Conservation (phyloP, 2,113 vertebrate species). For the Heloderma charlesbogerti region DNA sequence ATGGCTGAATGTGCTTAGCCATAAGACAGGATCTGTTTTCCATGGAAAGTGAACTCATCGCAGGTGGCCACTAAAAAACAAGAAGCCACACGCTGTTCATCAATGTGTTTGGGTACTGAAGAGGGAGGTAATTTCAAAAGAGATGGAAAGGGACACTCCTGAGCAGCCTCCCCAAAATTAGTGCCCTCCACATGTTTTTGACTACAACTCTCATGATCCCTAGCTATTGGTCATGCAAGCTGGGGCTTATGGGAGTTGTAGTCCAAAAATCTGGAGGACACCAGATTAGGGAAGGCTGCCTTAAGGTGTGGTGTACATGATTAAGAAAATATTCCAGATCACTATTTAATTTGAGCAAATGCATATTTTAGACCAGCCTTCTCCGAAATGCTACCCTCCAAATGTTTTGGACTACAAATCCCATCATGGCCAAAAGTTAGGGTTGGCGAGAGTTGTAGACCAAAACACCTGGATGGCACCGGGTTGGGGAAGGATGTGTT, state of each 20-base stretch:
- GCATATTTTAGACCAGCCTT: neutral
- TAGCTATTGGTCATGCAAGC: too few species aligned
- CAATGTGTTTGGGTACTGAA: neutral
- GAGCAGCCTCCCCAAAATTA: neutral
- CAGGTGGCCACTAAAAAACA: neutral
- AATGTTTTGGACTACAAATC: too few species aligned
- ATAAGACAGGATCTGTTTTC: neutral
- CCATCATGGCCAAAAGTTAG: too few species aligned
- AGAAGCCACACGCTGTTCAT: neutral
- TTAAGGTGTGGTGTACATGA: neutral
- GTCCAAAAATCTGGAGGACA: neutral
- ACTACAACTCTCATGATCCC: neutral
- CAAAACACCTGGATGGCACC: neutral
- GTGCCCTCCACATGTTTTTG: too few species aligned
- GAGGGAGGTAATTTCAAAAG: neutral
- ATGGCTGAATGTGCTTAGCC: constrained; percentile 3
- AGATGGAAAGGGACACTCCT: neutral
- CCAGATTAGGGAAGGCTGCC: neutral
- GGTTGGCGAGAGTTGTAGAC: neutral
- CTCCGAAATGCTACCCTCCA: too few species aligned
- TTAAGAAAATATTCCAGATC: neutral
- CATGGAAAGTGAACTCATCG: constrained; percentile 4
- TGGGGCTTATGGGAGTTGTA: neutral
- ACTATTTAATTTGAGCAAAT: neutral
- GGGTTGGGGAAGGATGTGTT: neutral